Evolutionary conservation across 2,113 vertebrate genomes (phyloP).

Genomic region (Malurus melanocephalus): DNA sequence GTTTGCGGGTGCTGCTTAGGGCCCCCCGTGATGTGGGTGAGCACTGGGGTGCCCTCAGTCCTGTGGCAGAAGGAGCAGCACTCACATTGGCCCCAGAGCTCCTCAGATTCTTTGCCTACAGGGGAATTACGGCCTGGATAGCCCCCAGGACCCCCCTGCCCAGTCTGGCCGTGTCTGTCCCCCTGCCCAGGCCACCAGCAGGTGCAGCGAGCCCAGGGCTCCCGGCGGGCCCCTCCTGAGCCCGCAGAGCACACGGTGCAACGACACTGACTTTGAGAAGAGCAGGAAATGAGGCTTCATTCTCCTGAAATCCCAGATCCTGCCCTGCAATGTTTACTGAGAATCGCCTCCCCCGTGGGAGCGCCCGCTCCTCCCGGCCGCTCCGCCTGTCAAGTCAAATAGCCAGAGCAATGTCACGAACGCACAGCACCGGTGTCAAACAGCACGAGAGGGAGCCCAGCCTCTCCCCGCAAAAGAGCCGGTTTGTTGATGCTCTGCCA

Average conservation of each 20-base stretch:
- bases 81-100: background rate
- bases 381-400: background rate
- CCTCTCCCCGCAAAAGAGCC: background rate
- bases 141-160: background rate
- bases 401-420: background rate
- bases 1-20: background rate
- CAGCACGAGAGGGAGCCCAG: background rate
- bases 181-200: rapidly evolving
- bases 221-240: background rate
- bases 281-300: background rate
- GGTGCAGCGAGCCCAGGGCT: background rate
- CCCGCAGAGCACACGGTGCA: rapidly evolving
- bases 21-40: rapidly evolving
- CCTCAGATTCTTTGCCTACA: rapidly evolving
- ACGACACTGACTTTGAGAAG: background rate
- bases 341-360: background rate
- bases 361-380: background rate
- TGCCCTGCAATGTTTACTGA: background rate
- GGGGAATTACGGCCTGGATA: rapidly evolving
- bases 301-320: background rate
- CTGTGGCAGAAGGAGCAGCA: background rate
- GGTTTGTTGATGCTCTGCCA: background rate
- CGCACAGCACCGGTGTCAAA: background rate
- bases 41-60: background rate
- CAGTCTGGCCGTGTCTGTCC: rapidly evolving